These are phyloP conservation scores for Polydrusus cervinus DNA, from an alignment of 2,888 invertebrate genomes.

Conservation along the genomic window DNA sequence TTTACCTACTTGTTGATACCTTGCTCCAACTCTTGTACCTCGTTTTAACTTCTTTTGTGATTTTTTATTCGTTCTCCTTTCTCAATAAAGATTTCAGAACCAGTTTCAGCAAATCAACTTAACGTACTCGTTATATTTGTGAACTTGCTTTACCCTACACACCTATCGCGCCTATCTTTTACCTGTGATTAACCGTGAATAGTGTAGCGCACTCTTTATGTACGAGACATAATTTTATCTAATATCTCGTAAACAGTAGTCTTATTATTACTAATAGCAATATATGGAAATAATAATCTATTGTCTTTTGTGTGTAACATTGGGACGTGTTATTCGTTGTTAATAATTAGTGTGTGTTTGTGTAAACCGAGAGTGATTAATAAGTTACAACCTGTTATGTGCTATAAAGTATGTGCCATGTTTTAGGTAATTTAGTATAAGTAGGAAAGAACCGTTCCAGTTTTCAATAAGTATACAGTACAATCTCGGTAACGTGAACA, in stretches of 20 bases:
- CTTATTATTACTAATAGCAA: background rate
- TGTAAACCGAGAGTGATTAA: too few species aligned
- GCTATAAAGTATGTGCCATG: too few species aligned
- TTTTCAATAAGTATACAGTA: too few species aligned
- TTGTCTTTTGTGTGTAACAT: slow-evolving; percentile 5
- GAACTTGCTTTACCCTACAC: slow-evolving; percentile 51
- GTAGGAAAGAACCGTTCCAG: too few species aligned
- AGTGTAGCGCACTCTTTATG: slow-evolving; percentile 33
- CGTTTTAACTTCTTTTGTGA: slow-evolving; percentile 43
- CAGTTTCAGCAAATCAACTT: slow-evolving; percentile 53
- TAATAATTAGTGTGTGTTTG: background rate
- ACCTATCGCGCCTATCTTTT: slow-evolving; percentile 33
- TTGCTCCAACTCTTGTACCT: slow-evolving; percentile 30
- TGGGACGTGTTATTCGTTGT: slow-evolving; percentile 1
- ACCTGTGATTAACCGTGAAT: slow-evolving; percentile 39
- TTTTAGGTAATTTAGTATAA: too few species aligned
- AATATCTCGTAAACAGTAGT: slow-evolving; percentile 4
- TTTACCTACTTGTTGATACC: too few species aligned
- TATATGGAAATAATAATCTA: background rate
- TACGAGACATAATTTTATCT: slow-evolving; percentile 23
- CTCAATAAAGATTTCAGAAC: slow-evolving; percentile 54
- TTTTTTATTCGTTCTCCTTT: slow-evolving; percentile 47
- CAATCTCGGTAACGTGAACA: too few species aligned
- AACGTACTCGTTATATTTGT: slow-evolving; percentile 49
- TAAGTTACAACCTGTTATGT: too few species aligned